A percentile compares a stretch with the other conserved stretches of the same genome.
Conservation (phyloP, 2,888 invertebrate species). For the Elysia crispata region DNA sequence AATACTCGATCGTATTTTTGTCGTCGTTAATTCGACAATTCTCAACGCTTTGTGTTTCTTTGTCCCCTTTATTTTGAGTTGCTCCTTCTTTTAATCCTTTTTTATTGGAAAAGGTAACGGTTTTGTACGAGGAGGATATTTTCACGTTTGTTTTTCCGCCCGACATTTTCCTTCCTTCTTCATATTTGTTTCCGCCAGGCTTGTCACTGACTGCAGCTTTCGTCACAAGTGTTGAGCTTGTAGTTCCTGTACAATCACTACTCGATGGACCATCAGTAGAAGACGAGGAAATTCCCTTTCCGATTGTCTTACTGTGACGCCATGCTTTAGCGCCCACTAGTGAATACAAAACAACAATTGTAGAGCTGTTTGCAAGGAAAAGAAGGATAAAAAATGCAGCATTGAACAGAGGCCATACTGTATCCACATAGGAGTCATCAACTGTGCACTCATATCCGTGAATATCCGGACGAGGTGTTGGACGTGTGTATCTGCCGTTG, state of each 20-base stretch:
- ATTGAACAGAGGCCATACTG: slow-evolving; percentile 36
- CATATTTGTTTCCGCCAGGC: neutral
- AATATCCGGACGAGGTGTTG: slow-evolving; percentile 6
- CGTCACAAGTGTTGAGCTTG: neutral
- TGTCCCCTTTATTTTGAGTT: neutral
- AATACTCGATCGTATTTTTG: neutral
- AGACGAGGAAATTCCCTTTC: neutral
- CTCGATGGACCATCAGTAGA: neutral
- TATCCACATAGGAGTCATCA: slow-evolving; percentile 31
- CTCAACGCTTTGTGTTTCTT: neutral
- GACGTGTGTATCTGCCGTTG: slow-evolving; percentile 37
- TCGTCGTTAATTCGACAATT: too few species aligned
- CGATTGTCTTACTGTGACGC: slow-evolving; percentile 29
- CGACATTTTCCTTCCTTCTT: neutral
- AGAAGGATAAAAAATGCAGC: slow-evolving; percentile 35
- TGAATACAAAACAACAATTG: slow-evolving; percentile 38
- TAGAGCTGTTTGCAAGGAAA: slow-evolving; percentile 23
- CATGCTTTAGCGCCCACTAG: slow-evolving; percentile 38
- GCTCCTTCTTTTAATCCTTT: too few species aligned
- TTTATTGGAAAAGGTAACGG: too few species aligned
- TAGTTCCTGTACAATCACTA: neutral
- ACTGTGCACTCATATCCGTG: slow-evolving; percentile 35
- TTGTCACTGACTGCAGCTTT: neutral
- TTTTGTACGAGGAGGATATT: too few species aligned
- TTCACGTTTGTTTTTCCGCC: too few species aligned